Evolutionary conservation across 2,113 vertebrate genomes (phyloP), one percentile per base, ranked within the genome.

Genomic region (Smithornis capensis): DNA sequence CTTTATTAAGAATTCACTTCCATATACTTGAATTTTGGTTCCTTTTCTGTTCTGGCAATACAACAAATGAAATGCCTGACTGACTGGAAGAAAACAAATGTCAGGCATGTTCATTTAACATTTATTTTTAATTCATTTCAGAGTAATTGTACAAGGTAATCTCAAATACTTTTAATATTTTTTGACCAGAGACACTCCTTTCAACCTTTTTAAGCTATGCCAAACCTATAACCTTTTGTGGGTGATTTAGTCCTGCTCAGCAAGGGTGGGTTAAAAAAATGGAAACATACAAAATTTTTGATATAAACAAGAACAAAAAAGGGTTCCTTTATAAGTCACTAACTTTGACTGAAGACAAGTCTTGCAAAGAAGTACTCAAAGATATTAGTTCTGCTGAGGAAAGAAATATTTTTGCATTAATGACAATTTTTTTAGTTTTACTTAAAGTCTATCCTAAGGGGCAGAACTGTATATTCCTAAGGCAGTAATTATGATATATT

Each of bases 51-150:
- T 94, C 87, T 96, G 96, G 91, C 94, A 95, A 52, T 50, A 73
- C 69, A 93, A 95, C 78, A 95, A 90, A 94, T 95, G 73, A 95
- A 87, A 96, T 87, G 22, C 21, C 49, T 2, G 4, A 50, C 23
- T 23, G 55, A 84, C 40, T 44, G 82, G 17, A 82, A 37, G 4
- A 83, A 76, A 75, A 89, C n/a, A 92, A 90, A 63, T 53, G 62
- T 53, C 68, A 57, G 42, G 38, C 14, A 33, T 42, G 49, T 89
- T 92, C 68, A 83, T 87, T 95, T 89, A 90, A 83, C 49, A 56
- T 89, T 96, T 96, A 83, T 57, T 96, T 97, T 96, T 92, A 96
- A 96, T 96, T 98, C 56, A 96, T 95, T 97, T 97, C 94, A 96
- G 95, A 97, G 94, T 95, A 96, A 91, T 91, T 95, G 94, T 67